Evolutionary conservation across 1,140 invertebrate genomes (phyloP), one percentile per base, ranked within the genome.

Genomic region (Cydia splendana): DNA sequence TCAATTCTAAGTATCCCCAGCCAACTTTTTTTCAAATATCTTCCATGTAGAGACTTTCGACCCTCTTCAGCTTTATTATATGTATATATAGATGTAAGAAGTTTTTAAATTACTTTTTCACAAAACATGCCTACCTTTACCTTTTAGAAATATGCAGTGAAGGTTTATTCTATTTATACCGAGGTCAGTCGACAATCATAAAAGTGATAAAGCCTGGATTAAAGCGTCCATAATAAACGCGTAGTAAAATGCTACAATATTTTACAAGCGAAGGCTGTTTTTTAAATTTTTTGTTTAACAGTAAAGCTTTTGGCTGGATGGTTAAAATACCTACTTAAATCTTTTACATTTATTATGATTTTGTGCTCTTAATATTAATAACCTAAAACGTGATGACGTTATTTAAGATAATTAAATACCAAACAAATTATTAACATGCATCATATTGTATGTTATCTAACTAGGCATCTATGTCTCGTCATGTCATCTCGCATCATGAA

Each of bases 141-240:
- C 38, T 42, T 42, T 10, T 42, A 57, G 20, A 57, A 57, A n/a
- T 7, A 7, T n/a, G 4, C n/a, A 5, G n/a, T 2, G 15, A 57
- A 20, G 15, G n/a, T 18, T 57, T 57, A 57, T 57, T 57, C 53
- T 57, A 57, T 18, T 57, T 57, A 57, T 57, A 18, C 4, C 53
- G 53, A 57, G 53, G 53, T 57, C 53, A 57, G 53, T n/a, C 53
- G n/a, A 57, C 53, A 57, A 57, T 57, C 53, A 57, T 18, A 18
- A 57, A 57, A 34, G 34, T 57, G 53, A 57, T 57, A 57, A 57
- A 57, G n/a, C 53, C 53, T 18, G 53, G 53, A 57, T 57, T 57
- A 57, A 57, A 57, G 15, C n/a, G 15, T 57, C n/a, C 15, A 57
- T 57, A 57, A 57, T 57, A 57, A 57, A 57, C 53, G 18, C 53